Evolutionary conservation across 2,797 vertebrate genomes (phyloP).

Genomic region (Pagetopsis macropterus): DNA sequence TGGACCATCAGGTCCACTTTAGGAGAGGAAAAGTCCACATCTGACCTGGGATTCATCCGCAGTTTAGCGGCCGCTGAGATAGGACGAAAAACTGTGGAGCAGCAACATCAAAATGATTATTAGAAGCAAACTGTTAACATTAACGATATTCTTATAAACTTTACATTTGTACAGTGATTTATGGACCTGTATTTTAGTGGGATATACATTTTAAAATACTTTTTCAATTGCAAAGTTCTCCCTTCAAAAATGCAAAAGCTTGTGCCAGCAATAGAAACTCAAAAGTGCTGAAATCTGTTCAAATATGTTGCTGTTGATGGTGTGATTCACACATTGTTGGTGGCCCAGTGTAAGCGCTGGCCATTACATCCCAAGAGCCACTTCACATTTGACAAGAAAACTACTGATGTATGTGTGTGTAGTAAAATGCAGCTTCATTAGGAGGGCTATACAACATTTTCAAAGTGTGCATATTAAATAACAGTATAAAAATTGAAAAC

Average conservation of each 20-base stretch:
- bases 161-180: background rate
- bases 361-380: background rate
- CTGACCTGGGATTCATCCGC: constrained; percentile 94
- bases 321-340: background rate
- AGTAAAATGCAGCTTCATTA: constrained; percentile 2
- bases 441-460: background rate
- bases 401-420: background rate
- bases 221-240: background rate
- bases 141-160: background rate
- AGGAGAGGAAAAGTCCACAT: constrained; percentile 93
- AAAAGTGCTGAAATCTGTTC: constrained; percentile 3
- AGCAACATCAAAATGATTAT: constrained; percentile 21
- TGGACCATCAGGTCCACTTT: constrained; percentile 94
- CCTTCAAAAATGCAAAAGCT: constrained; percentile 6
- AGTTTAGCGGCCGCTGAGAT: constrained; percentile 95
- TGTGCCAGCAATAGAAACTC: background rate
- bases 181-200: background rate
- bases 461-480: background rate
- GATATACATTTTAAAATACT: background rate
- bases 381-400: background rate
- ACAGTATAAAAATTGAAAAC: background rate
- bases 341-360: background rate
- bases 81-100: constrained; percentile 90
- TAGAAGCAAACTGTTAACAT: background rate
- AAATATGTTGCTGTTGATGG: constrained; percentile 31